Conservation (phyloP, 1,140 invertebrate genomes). For the Chironomus striatipennis region DNA sequence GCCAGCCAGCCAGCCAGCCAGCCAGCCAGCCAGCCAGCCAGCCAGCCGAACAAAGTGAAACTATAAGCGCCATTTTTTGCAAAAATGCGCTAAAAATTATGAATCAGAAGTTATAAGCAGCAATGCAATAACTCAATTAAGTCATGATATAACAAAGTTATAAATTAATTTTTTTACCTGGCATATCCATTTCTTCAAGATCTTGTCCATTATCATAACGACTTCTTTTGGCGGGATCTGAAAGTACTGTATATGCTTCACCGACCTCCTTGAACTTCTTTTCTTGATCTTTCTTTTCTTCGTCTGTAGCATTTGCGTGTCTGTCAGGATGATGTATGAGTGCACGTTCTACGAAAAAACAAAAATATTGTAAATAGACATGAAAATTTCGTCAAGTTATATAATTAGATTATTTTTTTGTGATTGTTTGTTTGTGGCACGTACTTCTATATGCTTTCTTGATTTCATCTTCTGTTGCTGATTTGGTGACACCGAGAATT, state of each 20-base stretch:
- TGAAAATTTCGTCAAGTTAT: constrained; percentile 1
- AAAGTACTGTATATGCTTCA: constrained; percentile 92
- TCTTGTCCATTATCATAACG: constrained; percentile 92
- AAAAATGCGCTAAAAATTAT: too few species aligned
- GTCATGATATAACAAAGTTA: too few species aligned
- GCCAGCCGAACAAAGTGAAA: too few species aligned
- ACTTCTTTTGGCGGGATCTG: constrained; percentile 82
- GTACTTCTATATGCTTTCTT: constrained; percentile 82
- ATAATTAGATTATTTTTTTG: constrained; percentile 20
- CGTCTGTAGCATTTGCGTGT: constrained; percentile 75
- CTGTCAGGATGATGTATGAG: constrained; percentile 84
- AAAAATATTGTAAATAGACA: neutral
- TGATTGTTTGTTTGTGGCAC: too few species aligned
- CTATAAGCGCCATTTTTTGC: too few species aligned
- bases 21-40: too few species aligned
- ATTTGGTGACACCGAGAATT: constrained; percentile 79
- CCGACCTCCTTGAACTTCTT: constrained; percentile 95
- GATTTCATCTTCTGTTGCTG: constrained; percentile 85
- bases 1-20: too few species aligned
- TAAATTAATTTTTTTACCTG: constrained; percentile 29
- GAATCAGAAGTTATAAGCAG: too few species aligned
- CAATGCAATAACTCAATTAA: too few species aligned
- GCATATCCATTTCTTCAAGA: constrained; percentile 57
- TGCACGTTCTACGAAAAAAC: constrained; percentile 52
- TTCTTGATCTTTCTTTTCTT: constrained; percentile 82